Evolutionary conservation across 2,797 vertebrate species (phyloP).

Genomic region (Chrysocyon brachyurus): DNA sequence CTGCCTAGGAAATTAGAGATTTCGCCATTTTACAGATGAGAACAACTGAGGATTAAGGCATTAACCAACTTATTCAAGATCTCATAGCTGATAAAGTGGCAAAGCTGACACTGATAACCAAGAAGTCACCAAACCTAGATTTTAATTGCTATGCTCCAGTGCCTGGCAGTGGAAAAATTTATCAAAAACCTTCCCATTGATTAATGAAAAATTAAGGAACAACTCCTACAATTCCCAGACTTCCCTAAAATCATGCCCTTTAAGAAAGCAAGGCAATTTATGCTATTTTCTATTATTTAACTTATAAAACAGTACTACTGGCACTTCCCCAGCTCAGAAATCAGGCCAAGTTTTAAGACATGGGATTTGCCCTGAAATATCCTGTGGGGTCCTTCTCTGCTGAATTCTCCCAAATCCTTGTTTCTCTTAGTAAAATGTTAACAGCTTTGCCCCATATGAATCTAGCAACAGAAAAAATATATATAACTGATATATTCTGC

Average conservation of each 20-base stretch:
- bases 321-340: neutral
- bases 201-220: slow-evolving; percentile 38
- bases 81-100: neutral
- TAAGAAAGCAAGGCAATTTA: slow-evolving; percentile 29
- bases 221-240: neutral
- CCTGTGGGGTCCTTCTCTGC: neutral
- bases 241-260: slow-evolving; percentile 14
- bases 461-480: slow-evolving; percentile 16
- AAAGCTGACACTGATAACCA: slow-evolving; percentile 20
- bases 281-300: neutral
- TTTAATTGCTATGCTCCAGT: neutral
- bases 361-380: slow-evolving; percentile 2
- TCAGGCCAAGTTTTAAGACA: neutral
- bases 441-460: neutral
- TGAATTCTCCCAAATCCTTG: slow-evolving; percentile 34
- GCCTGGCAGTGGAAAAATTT: neutral
- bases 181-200: neutral
- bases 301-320: neutral
- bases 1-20: neutral
- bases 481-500: neutral
- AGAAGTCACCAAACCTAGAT: neutral
- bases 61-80: neutral
- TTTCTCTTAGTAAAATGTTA: slow-evolving; percentile 19
- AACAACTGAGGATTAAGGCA: neutral
- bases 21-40: neutral